Percentiles rank a stretch among this genome's conserved stretches.
phyloP scores from a whole-genome alignment of 2,113 vertebrate species.

The Lophius piscatorius region DNA sequence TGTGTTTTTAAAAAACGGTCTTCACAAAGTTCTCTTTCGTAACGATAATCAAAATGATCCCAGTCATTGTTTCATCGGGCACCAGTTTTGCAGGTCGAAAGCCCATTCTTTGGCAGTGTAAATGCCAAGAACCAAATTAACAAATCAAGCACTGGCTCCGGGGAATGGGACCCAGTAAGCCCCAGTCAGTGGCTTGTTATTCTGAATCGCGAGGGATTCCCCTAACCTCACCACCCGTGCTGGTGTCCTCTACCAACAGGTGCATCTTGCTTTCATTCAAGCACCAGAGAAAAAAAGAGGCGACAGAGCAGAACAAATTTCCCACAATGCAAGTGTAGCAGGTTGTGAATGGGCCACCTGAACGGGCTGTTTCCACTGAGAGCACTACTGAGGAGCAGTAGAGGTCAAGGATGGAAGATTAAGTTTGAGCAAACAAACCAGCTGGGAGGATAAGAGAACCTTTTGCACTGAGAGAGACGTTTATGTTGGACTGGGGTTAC shows the following conservation, averaged over 20 bases:
- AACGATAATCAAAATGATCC: too few relatives aligned
- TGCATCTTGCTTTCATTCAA: slow-evolving; percentile 27
- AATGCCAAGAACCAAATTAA: too few relatives aligned
- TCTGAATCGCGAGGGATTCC: slow-evolving; percentile 10
- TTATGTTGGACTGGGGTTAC: slow-evolving; percentile 43
- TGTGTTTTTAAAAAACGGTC: too few relatives aligned
- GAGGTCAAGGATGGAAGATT: slow-evolving; percentile 59
- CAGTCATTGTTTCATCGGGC: too few relatives aligned
- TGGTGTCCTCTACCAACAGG: slow-evolving; percentile 23
- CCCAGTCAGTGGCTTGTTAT: slow-evolving; percentile 30
- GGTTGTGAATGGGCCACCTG: slow-evolving; percentile 19
- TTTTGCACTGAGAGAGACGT: slow-evolving; percentile 25
- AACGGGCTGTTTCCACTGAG: slow-evolving; percentile 34
- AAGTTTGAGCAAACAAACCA: slow-evolving; percentile 42
- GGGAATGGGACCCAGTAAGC: slow-evolving; percentile 17
- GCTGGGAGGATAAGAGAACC: slow-evolving; percentile 22
- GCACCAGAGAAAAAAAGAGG: slow-evolving; percentile 1
- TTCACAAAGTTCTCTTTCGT: too few relatives aligned
- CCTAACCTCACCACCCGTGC: background rate
- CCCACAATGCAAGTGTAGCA: slow-evolving; percentile 71
- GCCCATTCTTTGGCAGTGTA: too few relatives aligned
- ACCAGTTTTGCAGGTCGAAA: too few relatives aligned
- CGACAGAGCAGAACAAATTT: slow-evolving; percentile 46
- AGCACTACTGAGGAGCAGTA: slow-evolving; percentile 11
- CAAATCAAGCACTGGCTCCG: too few relatives aligned